Base-by-base conservation (phyloP, 2,888 invertebrate genomes). In the Habroteleia sp. region DNA sequence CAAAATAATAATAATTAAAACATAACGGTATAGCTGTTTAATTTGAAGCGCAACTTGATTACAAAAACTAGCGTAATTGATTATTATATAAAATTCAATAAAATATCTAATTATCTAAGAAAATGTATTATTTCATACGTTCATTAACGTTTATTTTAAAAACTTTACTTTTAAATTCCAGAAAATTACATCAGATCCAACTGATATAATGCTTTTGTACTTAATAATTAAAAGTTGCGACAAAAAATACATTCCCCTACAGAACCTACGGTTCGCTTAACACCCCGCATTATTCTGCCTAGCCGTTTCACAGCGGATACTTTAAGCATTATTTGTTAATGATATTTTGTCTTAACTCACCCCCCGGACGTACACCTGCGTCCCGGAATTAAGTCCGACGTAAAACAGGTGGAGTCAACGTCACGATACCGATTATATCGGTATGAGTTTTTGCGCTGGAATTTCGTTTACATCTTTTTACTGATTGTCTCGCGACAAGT, bases 281-380 rank as follows among this genome's bases (percentile, higher is more conserved):
- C 81, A 83, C 80, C 80, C 82, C 75, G 58, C 3, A 10, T 20
- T 17, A 8, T 33, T 8, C 37, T 11, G 33, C n/a, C 46, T 0
- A 42, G 4, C 13, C 35, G 1, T 35, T 68, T 29, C 27, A 56
- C 17, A 39, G 52, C 52, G 20, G 31, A 20, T 20, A 17, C 35
- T 39, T 42, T 27, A 5, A 11, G 29, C 14, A 41, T 42, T 42
- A 54, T 44, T 35, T 46, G 48, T 60, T 58, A 73, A 62, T 54
- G 35, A 48, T 58, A 60, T 58, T 62, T 75, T 73, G 71, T 69
- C 74, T 77, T 65, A 71, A 63, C 10, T 29, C 44, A 35, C 75
- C 41, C 75, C 41, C 56, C 78, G 83, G 82, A 83, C 65, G 81
- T 76, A 72, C 85, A 86, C 85, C 85, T 86, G 85, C 82, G 79